phyloP scores from a whole-genome alignment of 2,888 invertebrate genomes.

The Latrodectus elegans region DNA sequence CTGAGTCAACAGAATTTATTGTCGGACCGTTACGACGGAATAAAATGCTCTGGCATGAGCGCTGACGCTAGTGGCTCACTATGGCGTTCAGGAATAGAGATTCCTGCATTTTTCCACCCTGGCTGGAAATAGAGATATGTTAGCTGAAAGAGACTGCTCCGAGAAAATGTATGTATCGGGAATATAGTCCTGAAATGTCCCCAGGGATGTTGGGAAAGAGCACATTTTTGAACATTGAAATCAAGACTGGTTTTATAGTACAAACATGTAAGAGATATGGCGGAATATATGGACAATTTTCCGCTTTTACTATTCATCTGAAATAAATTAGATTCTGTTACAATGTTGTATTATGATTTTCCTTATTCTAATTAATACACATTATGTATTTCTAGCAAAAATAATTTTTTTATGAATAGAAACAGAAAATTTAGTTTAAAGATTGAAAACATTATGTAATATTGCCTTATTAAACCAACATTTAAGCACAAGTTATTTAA shows the following conservation, averaged over 20 bases:
- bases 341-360: too few relatives aligned
- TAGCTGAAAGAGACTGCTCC: slow-evolving; percentile 12
- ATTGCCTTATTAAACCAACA: too few relatives aligned
- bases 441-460: too few relatives aligned
- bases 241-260: not conserved
- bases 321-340: too few relatives aligned
- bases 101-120: not conserved
- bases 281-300: not conserved
- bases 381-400: too few relatives aligned
- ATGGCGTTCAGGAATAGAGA: not conserved
- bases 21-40: slow-evolving; percentile 24
- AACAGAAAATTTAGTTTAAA: too few relatives aligned
- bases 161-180: slow-evolving; percentile 15
- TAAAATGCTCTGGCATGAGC: slow-evolving; percentile 7
- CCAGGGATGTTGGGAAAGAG: not conserved
- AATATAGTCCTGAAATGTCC: slow-evolving; percentile 15
- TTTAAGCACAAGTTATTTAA: too few relatives aligned
- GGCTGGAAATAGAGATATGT: not conserved
- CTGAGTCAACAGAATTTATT: slow-evolving; percentile 56
- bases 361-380: too few relatives aligned
- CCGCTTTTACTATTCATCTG: too few relatives aligned
- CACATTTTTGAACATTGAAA: not conserved
- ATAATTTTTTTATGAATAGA: too few relatives aligned
- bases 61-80: slow-evolving; percentile 9
- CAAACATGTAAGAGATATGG: not conserved